Percentiles rank a stretch among this genome's conserved stretches.
Conservation (phyloP, 2,888 invertebrate genomes). For the Ichneumoninae sp. region DNA sequence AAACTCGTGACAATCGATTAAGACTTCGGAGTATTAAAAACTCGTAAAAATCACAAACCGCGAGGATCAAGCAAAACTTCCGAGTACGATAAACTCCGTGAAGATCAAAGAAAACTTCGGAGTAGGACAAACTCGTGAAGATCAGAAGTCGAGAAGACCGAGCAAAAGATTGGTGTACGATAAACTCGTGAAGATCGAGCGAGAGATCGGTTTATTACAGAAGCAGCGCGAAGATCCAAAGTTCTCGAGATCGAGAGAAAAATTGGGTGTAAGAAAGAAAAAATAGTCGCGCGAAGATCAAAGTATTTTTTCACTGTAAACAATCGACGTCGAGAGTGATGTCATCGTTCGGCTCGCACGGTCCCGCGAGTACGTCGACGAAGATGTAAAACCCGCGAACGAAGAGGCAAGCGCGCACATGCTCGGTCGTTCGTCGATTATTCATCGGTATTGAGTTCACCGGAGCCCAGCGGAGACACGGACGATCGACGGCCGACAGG, state of each 20-base stretch:
- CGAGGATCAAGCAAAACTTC: neutral
- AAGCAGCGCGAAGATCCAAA: no score
- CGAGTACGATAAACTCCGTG: no score
- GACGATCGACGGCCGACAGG: conserved; percentile 60
- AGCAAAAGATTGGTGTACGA: neutral
- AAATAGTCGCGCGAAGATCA: no score
- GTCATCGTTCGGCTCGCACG: conserved; percentile 15
- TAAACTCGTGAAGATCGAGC: neutral
- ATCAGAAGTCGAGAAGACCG: neutral
- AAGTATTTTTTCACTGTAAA: conserved; percentile 1
- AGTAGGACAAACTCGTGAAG: neutral
- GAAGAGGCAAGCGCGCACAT: conserved; percentile 27
- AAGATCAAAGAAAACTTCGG: neutral
- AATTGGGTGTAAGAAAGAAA: neutral
- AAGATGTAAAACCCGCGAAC: conserved; percentile 63
- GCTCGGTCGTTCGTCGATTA: conserved; percentile 35
- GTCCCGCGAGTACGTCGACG: conserved; percentile 28
- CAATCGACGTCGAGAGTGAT: neutral
- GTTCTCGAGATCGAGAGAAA: no score
- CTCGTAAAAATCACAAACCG: neutral
- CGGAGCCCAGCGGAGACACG: conserved; percentile 44
- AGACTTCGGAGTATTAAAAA: no score
- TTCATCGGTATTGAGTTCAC: conserved; percentile 24
- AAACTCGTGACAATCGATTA: neutral
- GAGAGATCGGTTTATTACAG: no score